A percentile compares a stretch with the other conserved stretches of the same genome.
These are phyloP conservation scores for Pocota personata DNA, from an alignment of 2,888 invertebrate species.

Conservation along the genomic window DNA sequence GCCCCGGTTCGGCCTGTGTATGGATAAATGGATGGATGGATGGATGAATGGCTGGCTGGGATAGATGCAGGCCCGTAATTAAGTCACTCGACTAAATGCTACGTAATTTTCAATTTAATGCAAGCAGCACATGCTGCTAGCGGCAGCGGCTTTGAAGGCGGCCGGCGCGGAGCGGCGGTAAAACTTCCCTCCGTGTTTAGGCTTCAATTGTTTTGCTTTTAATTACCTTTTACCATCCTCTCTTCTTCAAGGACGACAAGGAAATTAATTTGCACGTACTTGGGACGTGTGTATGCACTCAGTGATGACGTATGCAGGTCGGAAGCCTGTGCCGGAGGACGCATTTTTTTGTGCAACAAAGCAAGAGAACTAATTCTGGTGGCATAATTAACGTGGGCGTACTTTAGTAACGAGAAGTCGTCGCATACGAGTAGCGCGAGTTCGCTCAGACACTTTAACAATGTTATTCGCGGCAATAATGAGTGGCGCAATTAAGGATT, in stretches of 20 bases:
- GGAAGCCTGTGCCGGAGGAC: constrained; percentile 30
- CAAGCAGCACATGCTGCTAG: constrained; percentile 67
- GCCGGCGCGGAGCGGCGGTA: background rate
- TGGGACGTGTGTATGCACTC: constrained; percentile 67
- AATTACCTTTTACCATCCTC: constrained; percentile 43
- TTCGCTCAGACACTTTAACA: constrained; percentile 35
- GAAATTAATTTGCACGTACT: constrained; percentile 68
- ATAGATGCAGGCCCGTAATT: constrained; percentile 68
- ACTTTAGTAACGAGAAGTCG: constrained; percentile 7
- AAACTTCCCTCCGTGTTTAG: constrained; percentile 55
- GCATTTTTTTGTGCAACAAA: background rate
- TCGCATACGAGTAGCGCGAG: constrained; percentile 16
- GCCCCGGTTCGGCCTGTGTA: constrained; percentile 41
- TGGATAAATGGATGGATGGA: constrained; percentile 54
- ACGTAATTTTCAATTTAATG: constrained; percentile 73
- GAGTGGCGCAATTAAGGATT: constrained; percentile 51
- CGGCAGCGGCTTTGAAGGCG: constrained; percentile 19
- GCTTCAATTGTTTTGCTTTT: constrained; percentile 56
- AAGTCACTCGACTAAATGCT: constrained; percentile 74
- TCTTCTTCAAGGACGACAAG: constrained; percentile 64
- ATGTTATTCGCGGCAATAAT: constrained; percentile 47
- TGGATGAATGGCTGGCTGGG: constrained; percentile 43
- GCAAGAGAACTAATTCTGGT: constrained; percentile 19
- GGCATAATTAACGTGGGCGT: constrained; percentile 56
- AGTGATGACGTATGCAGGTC: constrained; percentile 64